Conservation (phyloP, 2,113 vertebrate species). For the Mesitornis unicolor region DNA sequence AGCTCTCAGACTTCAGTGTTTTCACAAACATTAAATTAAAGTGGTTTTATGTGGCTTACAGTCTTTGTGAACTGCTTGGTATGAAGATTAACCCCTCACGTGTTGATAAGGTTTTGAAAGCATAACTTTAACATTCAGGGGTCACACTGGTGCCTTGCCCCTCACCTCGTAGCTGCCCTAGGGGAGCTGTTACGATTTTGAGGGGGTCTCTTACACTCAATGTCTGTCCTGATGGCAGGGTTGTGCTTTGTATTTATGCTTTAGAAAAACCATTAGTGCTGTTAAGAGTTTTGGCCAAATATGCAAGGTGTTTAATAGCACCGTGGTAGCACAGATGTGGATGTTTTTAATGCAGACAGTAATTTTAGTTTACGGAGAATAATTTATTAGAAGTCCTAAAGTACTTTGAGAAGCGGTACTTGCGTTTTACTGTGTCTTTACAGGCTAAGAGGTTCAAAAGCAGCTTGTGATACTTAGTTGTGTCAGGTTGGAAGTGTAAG, state of each 20-base stretch:
- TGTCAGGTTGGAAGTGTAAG: not conserved
- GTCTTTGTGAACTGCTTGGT: not conserved
- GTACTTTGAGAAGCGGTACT: not conserved
- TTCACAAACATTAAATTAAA: constrained; percentile 9
- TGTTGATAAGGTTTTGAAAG: not conserved
- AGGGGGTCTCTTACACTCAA: not conserved
- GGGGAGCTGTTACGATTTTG: not conserved
- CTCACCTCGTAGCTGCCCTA: not conserved
- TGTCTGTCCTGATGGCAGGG: not conserved
- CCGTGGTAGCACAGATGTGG: not conserved
- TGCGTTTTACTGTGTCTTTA: not conserved
- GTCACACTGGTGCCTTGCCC: not conserved
- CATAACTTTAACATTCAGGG: not conserved
- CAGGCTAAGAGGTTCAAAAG: not conserved
- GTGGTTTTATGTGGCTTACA: not conserved
- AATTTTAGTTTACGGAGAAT: not conserved
- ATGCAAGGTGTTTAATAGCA: not conserved
- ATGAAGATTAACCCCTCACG: not conserved
- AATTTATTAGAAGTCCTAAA: not conserved
- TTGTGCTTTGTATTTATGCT: not conserved
- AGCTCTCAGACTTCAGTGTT: constrained; percentile 3
- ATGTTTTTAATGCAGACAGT: not conserved
- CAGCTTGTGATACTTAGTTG: not conserved
- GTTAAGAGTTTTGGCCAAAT: not conserved
- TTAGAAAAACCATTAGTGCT: not conserved